Evolutionary conservation across 2,113 vertebrate genomes (phyloP).

Genomic region (Oxyura jamaicensis): DNA sequence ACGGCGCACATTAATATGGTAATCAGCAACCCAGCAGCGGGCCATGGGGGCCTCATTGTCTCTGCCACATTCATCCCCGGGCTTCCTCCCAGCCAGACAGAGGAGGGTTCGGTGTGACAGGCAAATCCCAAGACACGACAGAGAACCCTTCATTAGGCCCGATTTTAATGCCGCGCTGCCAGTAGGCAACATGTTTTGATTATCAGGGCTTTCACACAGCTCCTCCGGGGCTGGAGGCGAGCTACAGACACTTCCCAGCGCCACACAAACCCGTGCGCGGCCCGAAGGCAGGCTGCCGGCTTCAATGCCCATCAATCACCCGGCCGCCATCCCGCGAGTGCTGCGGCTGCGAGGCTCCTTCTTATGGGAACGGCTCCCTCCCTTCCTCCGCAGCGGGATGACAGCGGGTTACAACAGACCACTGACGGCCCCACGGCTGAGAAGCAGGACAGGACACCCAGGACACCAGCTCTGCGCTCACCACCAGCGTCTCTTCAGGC

Average conservation of each 20-base stretch:
- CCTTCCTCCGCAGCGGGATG: background rate
- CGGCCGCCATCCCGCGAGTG: background rate
- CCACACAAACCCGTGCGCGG: background rate
- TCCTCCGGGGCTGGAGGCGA: background rate
- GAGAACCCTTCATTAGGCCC: background rate
- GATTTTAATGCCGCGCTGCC: background rate
- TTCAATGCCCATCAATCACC: background rate
- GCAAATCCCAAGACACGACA: background rate
- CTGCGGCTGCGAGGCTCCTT: background rate
- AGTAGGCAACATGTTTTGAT: background rate
- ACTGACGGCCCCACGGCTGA: accelerated
- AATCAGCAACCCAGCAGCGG: conserved; percentile 38
- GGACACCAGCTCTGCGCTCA: background rate
- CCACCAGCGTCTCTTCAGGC: background rate
- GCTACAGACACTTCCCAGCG: background rate
- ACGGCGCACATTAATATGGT: conserved; percentile 62
- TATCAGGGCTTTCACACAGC: background rate
- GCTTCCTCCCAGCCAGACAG: background rate
- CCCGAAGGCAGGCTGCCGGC: accelerated
- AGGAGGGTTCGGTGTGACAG: background rate
- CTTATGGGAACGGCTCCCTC: background rate
- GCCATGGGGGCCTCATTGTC: conserved; percentile 11
- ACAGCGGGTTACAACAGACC: background rate
- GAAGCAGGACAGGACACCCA: accelerated
- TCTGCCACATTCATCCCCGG: conserved; percentile 11